Conservation (phyloP, 2,888 invertebrate species). For the Euplexia lucipara region DNA sequence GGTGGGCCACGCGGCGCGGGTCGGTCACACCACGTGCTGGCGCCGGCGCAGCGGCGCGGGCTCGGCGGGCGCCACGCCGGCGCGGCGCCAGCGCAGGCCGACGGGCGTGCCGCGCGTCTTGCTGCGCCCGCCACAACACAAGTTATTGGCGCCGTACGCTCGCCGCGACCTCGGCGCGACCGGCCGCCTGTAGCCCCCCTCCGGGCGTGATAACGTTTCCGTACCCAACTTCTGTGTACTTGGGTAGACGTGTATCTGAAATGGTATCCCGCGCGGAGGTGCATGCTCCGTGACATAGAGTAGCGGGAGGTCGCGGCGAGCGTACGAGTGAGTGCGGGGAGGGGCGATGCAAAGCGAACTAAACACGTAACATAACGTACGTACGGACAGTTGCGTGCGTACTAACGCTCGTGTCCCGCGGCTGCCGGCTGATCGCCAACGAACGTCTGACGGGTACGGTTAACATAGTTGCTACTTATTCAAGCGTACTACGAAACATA, state of each 20-base stretch:
- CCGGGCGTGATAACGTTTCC: slow-evolving; percentile 29
- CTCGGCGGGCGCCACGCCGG: slow-evolving; percentile 72
- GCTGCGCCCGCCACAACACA: slow-evolving; percentile 77
- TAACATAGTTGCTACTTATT: slow-evolving; percentile 29
- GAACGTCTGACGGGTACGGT: slow-evolving; percentile 13
- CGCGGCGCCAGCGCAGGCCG: slow-evolving; percentile 83
- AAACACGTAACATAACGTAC: slow-evolving; percentile 67
- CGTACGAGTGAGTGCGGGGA: slow-evolving; percentile 72
- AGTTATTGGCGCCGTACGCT: slow-evolving; percentile 53
- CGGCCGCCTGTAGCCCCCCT: background rate
- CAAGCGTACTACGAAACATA: slow-evolving; percentile 52
- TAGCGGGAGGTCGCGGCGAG: slow-evolving; percentile 66
- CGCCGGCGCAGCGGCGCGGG: slow-evolving; percentile 45
- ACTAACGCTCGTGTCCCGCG: slow-evolving; percentile 55
- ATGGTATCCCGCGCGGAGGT: slow-evolving; percentile 41
- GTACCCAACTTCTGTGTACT: background rate
- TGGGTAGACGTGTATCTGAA: background rate
- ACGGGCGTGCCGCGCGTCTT: slow-evolving; percentile 74
- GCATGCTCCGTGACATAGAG: slow-evolving; percentile 5
- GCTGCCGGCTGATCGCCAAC: slow-evolving; percentile 57
- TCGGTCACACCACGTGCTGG: slow-evolving; percentile 40
- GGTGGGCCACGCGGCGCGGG: slow-evolving; percentile 5
- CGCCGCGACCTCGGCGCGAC: slow-evolving; percentile 26
- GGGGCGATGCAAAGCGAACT: slow-evolving; percentile 83
- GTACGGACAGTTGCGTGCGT: slow-evolving; percentile 63